Percentiles rank a stretch among this genome's conserved stretches.
phyloP scores from a whole-genome alignment of 2,797 vertebrate species.

The Parotocinclus haroldoi region DNA sequence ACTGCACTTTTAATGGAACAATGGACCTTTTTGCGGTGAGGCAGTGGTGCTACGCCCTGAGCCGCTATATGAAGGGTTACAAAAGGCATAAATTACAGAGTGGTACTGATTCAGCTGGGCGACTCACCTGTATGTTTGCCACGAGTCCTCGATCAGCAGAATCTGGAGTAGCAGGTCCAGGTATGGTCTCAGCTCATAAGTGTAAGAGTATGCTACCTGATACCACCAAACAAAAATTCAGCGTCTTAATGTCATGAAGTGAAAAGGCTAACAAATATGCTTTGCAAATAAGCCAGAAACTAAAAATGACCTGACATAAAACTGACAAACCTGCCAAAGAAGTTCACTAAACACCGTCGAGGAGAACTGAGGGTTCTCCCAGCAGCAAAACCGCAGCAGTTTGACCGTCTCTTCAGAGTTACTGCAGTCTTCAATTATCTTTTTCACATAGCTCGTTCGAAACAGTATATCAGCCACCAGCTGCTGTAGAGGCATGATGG shows the following conservation, averaged over 20 bases:
- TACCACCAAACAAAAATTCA: conserved; percentile 12
- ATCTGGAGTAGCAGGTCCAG: conserved; percentile 97
- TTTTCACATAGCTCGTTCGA: conserved; percentile 97
- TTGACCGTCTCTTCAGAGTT: conserved; percentile 98
- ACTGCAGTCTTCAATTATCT: conserved; percentile 98
- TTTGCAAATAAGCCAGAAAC: not conserved
- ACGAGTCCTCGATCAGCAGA: conserved; percentile 95
- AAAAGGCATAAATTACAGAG: no score
- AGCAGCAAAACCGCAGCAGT: conserved; percentile 97
- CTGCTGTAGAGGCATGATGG: conserved; percentile 96
- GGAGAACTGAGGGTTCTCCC: conserved; percentile 98
- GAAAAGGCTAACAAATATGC: not conserved
- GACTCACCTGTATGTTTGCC: conserved; percentile 93
- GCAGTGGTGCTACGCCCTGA: no score
- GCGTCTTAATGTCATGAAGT: not conserved
- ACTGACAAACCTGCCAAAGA: conserved; percentile 89
- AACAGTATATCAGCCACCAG: conserved; percentile 95
- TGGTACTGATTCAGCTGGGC: no score
- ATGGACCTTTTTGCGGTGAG: no score
- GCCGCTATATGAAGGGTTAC: no score
- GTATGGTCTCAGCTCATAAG: conserved; percentile 95
- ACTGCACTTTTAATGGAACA: no score
- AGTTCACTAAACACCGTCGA: conserved; percentile 97
- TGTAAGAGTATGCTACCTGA: conserved; percentile 97
- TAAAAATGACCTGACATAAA: not conserved